Base-by-base conservation (phyloP, 37 sponge, comb jelly and placozoan species). In the Dysidea cf. avara region DNA sequence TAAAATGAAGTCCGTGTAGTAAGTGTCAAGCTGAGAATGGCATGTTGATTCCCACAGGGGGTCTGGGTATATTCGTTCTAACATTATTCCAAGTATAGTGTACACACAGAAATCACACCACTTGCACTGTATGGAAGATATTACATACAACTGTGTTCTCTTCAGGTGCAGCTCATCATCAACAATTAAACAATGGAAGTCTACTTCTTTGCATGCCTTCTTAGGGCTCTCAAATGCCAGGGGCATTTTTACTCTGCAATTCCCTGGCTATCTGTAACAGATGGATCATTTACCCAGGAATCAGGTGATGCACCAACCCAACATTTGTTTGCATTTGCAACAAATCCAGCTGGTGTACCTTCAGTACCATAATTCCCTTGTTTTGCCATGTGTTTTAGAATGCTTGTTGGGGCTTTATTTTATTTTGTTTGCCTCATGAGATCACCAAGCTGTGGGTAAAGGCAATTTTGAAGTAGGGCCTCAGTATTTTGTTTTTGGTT, bases 31-130 rank as follows among this genome's bases (percentile, higher is more conserved):
- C 20, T 29, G 16, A 12, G 36, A 20, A 64, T 16, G 18, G 6
- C 35, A 13, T 30, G 7, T 20, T 7, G 33, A 18, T 64, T 29
- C 18, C 65, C 65, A 64, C 9, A 24, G n/a, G 18, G 14, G 14
- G 37, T 64, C 65, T 7, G 65, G 65, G 11, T 38, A 64, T 13
- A 64, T 64, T 26, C 65, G 65, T 26, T 29, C n/a, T 7, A 64
- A 38, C 33, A 7, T 6, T 20, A 64, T 20, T 9, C 29, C 29
- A 16, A 38, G 33, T 64, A 25, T 20, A 29, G 35, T 64, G 24
- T 64, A 64, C 9, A 64, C 36, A 25, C 65, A 64, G 24, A 64
- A 64, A 40, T 64, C 65, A 26, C 65, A 64, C 65, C 65, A 64
- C 11, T 64, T 24, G 34, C 40, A n/a, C n/a, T n/a, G 40, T 31